Evolutionary conservation across 2,113 vertebrate genomes (phyloP).

Genomic region (Neogobius melanostomus): DNA sequence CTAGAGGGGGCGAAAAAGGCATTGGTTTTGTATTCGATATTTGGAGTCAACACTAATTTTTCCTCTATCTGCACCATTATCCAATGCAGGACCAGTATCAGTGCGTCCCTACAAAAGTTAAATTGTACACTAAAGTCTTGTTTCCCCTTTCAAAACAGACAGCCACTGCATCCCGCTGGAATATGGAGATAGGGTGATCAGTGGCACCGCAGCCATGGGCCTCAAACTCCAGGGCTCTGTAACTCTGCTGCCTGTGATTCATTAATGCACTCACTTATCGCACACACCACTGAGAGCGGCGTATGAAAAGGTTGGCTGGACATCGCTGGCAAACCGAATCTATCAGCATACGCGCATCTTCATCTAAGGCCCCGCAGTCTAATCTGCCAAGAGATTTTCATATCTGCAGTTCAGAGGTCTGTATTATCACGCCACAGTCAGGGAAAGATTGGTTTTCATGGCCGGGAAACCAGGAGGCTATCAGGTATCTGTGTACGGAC

Average conservation of each 20-base stretch:
- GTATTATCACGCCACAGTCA: conserved; percentile 4
- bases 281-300: conserved; percentile 6
- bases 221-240: background rate
- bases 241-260: conserved; percentile 6
- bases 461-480: background rate
- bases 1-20: too few relatives aligned
- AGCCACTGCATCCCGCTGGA: background rate
- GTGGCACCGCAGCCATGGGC: background rate
- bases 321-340: background rate
- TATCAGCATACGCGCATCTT: conserved; percentile 5
- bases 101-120: background rate
- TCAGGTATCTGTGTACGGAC: background rate
- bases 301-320: conserved; percentile 13
- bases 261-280: conserved; percentile 14
- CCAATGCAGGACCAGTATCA: too few relatives aligned
- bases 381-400: conserved; percentile 13
- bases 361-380: conserved; percentile 7
- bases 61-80: too few relatives aligned
- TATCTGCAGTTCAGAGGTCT: conserved; percentile 14
- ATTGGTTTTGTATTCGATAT: too few relatives aligned
- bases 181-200: background rate
- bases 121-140: background rate
- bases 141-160: background rate
- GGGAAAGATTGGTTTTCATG: conserved; percentile 7
- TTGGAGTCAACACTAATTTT: too few relatives aligned